Evolutionary conservation across 2,113 vertebrate genomes (phyloP).

Genomic region (Ptilorrhoa leucosticta): DNA sequence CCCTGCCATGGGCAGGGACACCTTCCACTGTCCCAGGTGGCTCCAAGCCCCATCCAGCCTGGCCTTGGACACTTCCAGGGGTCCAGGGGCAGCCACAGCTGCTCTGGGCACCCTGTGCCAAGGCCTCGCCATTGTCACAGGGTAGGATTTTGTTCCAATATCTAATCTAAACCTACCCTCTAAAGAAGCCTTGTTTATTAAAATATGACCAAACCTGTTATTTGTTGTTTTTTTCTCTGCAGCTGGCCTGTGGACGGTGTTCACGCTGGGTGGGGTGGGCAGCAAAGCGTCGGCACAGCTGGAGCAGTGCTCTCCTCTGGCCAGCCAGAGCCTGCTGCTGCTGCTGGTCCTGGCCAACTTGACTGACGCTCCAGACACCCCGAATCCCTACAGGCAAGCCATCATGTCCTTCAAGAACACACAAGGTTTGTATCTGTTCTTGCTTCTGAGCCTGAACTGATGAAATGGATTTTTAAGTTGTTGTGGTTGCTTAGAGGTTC

Average conservation of each 20-base stretch:
- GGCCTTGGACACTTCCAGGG: background rate
- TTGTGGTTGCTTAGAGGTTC: background rate
- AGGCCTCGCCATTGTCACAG: rapidly evolving
- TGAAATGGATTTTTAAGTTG: background rate
- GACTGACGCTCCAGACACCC: slow-evolving; percentile 84
- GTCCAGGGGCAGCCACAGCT: background rate
- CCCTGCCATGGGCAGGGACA: background rate
- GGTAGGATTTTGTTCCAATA: background rate
- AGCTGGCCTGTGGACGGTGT: slow-evolving; percentile 96
- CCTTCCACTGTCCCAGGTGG: rapidly evolving
- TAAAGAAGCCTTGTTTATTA: background rate
- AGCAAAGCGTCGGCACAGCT: slow-evolving; percentile 74
- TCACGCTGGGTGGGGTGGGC: slow-evolving; percentile 88
- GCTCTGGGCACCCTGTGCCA: background rate
- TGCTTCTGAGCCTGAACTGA: background rate
- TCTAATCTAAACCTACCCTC: background rate
- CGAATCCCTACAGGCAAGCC: slow-evolving; percentile 93
- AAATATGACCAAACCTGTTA: background rate
- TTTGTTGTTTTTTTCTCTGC: background rate
- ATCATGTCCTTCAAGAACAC: slow-evolving; percentile 95
- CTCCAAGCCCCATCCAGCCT: rapidly evolving
- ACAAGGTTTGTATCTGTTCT: slow-evolving; percentile 80
- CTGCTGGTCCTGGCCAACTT: slow-evolving; percentile 91
- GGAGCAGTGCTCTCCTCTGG: slow-evolving; percentile 88
- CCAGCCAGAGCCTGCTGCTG: slow-evolving; percentile 94